Evolutionary conservation across 2,113 vertebrate genomes (phyloP).

Genomic region (Scartelaos histophorus): DNA sequence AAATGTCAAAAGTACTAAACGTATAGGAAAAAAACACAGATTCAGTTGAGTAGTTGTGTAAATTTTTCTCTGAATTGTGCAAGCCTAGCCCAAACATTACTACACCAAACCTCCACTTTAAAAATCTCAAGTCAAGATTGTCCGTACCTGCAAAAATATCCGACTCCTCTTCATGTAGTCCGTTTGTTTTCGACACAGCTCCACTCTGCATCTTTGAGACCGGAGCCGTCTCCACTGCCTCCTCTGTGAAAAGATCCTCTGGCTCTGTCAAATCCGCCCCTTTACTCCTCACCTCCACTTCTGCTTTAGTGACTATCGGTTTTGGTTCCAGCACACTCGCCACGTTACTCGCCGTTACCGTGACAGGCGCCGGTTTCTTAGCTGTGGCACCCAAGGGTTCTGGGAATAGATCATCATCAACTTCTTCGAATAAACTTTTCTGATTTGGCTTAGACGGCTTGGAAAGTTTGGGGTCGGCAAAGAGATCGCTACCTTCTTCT

Average conservation of each 20-base stretch:
- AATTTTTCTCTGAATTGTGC: too few relatives aligned
- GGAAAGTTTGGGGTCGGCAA: slow-evolving; percentile 34
- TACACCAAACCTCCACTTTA: background rate
- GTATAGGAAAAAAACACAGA: too few relatives aligned
- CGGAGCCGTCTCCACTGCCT: slow-evolving; percentile 37
- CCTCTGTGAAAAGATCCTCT: slow-evolving; percentile 66
- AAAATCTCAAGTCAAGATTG: background rate
- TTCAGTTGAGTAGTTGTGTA: too few relatives aligned
- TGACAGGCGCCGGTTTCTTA: slow-evolving; percentile 34
- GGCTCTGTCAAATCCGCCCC: slow-evolving; percentile 28
- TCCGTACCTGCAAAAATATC: slow-evolving; percentile 89
- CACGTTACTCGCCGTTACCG: background rate
- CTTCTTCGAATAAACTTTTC: slow-evolving; percentile 62
- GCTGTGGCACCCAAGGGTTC: slow-evolving; percentile 63
- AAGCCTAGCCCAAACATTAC: too few relatives aligned
- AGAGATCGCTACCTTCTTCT: slow-evolving; percentile 62
- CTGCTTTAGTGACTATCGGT: slow-evolving; percentile 35
- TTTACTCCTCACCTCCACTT: background rate
- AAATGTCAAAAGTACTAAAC: too few relatives aligned
- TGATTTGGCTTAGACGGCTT: slow-evolving; percentile 52
- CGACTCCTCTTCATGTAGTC: slow-evolving; percentile 82
- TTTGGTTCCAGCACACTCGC: slow-evolving; percentile 40
- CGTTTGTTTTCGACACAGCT: slow-evolving; percentile 82
- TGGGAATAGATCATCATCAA: slow-evolving; percentile 58
- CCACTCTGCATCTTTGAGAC: slow-evolving; percentile 26